Percentiles rank a stretch among this genome's conserved stretches.
These are phyloP conservation scores for Acrocephalus arundinaceus DNA, from an alignment of 2,113 vertebrate genomes.

Conservation along the genomic window DNA sequence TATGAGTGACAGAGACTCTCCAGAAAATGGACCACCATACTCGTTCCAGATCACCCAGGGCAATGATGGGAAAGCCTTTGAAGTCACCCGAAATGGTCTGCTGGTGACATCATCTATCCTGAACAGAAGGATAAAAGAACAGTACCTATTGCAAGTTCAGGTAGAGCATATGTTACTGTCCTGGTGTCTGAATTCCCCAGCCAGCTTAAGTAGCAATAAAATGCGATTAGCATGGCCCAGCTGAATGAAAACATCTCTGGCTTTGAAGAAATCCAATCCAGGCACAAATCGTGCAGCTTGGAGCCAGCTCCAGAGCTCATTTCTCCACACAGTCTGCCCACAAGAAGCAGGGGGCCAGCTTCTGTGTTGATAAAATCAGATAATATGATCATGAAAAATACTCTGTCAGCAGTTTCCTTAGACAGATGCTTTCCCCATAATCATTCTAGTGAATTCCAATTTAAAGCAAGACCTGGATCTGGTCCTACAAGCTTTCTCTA, in stretches of 20 bases:
- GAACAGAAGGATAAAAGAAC: slow-evolving; percentile 76
- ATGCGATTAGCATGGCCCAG: background rate
- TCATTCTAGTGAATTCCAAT: background rate
- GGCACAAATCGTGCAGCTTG: background rate
- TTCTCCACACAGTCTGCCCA: background rate
- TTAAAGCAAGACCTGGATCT: background rate
- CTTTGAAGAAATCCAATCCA: slow-evolving; percentile 18
- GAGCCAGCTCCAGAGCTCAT: background rate
- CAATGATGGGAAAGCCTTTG: slow-evolving; percentile 85
- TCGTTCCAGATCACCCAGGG: slow-evolving; percentile 88
- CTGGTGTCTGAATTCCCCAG: background rate
- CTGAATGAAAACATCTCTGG: background rate
- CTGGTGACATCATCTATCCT: slow-evolving; percentile 82
- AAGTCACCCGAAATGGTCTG: slow-evolving; percentile 87
- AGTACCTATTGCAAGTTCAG: slow-evolving; percentile 91
- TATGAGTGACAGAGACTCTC: slow-evolving; percentile 89
- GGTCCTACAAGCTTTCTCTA: background rate
- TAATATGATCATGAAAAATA: background rate
- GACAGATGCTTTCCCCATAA: background rate
- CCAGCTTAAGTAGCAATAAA: background rate
- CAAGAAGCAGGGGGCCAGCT: background rate
- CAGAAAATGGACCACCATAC: slow-evolving; percentile 88
- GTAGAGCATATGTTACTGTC: slow-evolving; percentile 64
- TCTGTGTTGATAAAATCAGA: slow-evolving; percentile 10
- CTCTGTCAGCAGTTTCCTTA: background rate